phyloP scores from a whole-genome alignment of 2,888 invertebrate genomes.

The Melolontha melolontha region DNA sequence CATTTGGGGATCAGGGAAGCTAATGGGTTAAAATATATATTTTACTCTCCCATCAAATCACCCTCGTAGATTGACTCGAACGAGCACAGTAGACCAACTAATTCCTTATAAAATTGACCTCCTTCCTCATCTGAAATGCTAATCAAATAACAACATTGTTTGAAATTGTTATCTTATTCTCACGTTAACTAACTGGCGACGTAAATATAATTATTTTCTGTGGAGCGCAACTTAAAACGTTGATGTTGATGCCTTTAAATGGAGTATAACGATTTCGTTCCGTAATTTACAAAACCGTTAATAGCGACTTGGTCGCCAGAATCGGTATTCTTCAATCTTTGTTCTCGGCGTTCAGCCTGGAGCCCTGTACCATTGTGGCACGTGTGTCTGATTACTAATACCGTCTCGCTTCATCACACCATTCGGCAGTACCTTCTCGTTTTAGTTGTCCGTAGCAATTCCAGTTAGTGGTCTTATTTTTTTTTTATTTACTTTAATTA shows the following conservation, averaged over 20 bases:
- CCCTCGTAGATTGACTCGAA: no score
- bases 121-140: no score
- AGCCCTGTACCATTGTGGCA: constrained; percentile 30
- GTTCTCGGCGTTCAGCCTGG: constrained; percentile 38
- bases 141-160: no score
- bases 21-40: no score
- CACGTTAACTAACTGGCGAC: not conserved
- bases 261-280: constrained; percentile 29
- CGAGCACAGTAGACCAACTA: no score
- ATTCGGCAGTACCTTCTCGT: constrained; percentile 7
- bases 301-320: constrained; percentile 35
- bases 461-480: constrained; percentile 32
- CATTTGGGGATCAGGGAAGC: no score
- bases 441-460: constrained; percentile 35
- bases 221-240: constrained; percentile 12
- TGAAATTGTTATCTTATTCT: no score
- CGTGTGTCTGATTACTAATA: constrained; percentile 41
- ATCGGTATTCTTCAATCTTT: constrained; percentile 42
- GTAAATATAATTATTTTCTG: constrained; percentile 26
- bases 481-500: constrained; percentile 40
- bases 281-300: constrained; percentile 42
- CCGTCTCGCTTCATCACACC: constrained; percentile 13
- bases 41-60: no score
- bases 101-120: no score
- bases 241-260: constrained; percentile 27